These are phyloP conservation scores for Phoeniculus purpureus DNA, from an alignment of 2,797 vertebrate genomes.

Conservation along the genomic window DNA sequence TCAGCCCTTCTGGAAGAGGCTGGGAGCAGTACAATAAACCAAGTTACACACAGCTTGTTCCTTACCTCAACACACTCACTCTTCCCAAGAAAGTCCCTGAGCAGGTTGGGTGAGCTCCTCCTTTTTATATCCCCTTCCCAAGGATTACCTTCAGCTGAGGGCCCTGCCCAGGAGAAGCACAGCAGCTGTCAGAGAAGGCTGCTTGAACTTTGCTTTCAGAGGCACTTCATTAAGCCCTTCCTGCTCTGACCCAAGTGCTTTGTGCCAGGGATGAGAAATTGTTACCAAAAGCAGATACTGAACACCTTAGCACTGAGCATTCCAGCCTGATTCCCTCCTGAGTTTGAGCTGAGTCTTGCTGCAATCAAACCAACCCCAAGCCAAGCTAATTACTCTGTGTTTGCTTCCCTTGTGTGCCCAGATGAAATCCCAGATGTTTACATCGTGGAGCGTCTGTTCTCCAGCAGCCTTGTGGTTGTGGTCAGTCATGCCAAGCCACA, in stretches of 20 bases:
- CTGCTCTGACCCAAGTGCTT: not conserved
- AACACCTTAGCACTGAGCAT: not conserved
- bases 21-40: not conserved
- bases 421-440: slow-evolving; percentile 91
- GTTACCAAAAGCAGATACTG: not conserved
- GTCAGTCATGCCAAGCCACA: slow-evolving; percentile 89
- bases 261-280: not conserved
- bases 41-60: not conserved
- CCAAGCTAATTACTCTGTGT: not conserved
- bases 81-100: rapidly evolving
- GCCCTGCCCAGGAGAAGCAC: not conserved
- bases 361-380: not conserved
- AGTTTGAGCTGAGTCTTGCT: not conserved
- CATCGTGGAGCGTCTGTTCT: slow-evolving; percentile 95
- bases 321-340: not conserved
- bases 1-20: not conserved
- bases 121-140: not conserved
- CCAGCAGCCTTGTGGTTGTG: slow-evolving; percentile 95
- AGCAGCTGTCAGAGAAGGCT: not conserved
- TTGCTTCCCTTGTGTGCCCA: slow-evolving; percentile 50
- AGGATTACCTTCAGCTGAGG: not conserved
- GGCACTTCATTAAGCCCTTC: not conserved
- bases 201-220: not conserved
- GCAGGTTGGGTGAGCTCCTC: not conserved
- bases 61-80: rapidly evolving